Evolutionary conservation across 2,797 vertebrate species (phyloP).

Genomic region (Lepilemur ruficaudatus): DNA sequence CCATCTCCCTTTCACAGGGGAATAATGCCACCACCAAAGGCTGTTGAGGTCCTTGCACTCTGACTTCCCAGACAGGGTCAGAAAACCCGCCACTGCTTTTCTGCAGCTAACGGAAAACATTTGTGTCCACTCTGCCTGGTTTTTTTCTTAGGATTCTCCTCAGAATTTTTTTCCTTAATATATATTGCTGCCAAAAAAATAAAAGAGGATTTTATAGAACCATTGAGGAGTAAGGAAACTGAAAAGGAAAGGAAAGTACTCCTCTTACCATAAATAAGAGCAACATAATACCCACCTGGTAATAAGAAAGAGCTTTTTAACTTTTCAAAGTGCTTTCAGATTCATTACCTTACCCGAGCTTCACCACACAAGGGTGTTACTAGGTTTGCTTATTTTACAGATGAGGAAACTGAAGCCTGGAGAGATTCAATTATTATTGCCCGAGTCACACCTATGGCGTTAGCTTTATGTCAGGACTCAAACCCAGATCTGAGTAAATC

Average conservation of each 20-base stretch:
- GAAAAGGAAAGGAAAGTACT: not conserved
- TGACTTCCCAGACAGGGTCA: not conserved
- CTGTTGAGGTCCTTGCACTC: not conserved
- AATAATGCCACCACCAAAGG: not conserved
- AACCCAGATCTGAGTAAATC: not conserved
- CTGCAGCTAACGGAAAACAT: constrained; percentile 24
- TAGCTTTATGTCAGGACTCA: not conserved
- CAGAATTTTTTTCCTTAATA: not conserved
- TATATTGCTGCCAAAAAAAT: not conserved
- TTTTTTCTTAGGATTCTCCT: constrained; percentile 32
- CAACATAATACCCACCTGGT: not conserved
- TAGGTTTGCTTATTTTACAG: not conserved
- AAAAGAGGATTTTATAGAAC: not conserved
- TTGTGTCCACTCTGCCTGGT: not conserved
- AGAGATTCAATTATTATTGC: constrained; percentile 5
- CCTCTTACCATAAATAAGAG: not conserved
- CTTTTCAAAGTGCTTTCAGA: not conserved
- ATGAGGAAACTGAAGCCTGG: not conserved
- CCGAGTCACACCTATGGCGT: not conserved
- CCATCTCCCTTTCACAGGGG: not conserved
- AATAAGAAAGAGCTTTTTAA: not conserved
- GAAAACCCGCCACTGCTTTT: not conserved
- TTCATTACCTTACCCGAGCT: not conserved
- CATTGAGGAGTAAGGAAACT: not conserved
- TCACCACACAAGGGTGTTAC: not conserved